A percentile compares a stretch with the other conserved stretches of the same genome.
Conservation (phyloP, 2,797 vertebrate species). For the Mormyrops boulengeri region DNA sequence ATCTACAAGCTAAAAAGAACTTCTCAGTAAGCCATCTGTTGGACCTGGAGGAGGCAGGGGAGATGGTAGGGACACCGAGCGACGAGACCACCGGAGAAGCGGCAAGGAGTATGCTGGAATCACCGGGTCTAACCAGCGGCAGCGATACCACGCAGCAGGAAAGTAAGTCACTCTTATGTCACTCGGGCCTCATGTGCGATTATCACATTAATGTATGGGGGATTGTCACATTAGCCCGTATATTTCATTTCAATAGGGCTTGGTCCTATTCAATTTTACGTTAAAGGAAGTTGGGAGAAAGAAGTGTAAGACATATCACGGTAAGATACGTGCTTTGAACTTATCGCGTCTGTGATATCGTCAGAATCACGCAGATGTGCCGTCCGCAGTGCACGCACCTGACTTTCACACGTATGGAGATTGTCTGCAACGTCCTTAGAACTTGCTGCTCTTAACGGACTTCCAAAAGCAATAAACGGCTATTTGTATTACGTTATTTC, state of each 20-base stretch:
- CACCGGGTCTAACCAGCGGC: conserved; percentile 89
- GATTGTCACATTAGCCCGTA: conserved; percentile 28
- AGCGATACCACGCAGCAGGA: conserved; percentile 95
- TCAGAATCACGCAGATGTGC: neutral
- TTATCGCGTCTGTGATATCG: neutral
- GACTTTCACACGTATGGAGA: neutral
- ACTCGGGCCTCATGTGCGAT: conserved; percentile 13
- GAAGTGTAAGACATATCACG: neutral
- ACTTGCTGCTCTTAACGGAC: neutral
- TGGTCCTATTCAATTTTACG: neutral
- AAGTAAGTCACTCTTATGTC: conserved; percentile 70
- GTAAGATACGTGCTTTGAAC: neutral
- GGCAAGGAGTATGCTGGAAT: conserved; percentile 85
- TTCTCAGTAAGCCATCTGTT: conserved; percentile 98
- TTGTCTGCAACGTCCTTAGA: neutral
- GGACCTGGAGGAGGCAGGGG: conserved; percentile 91
- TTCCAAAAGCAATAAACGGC: neutral
- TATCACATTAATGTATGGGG: conserved; percentile 23
- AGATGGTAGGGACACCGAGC: conserved; percentile 80
- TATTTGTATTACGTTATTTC: neutral
- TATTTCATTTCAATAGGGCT: neutral
- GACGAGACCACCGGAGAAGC: conserved; percentile 83
- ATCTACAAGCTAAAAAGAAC: conserved; percentile 94
- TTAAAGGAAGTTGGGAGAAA: neutral
- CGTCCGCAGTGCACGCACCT: neutral